Conservation (phyloP, 2,113 vertebrate genomes). For the Dasypus novemcinctus region DNA sequence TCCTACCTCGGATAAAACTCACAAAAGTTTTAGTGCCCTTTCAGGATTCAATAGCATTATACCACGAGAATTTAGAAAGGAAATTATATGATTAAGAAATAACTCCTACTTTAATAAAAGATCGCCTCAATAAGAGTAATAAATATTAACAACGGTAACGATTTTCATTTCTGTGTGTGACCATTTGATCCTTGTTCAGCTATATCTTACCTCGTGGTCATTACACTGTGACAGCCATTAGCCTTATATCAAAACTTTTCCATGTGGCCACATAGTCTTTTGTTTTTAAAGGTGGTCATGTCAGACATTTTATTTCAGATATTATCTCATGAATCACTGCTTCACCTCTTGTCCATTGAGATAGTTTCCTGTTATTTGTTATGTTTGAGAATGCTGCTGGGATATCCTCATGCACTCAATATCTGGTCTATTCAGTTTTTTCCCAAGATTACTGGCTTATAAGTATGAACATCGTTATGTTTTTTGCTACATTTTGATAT, state of each 20-base stretch:
- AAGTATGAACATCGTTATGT: not conserved
- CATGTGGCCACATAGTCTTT: constrained; percentile 3
- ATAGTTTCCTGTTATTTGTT: not conserved
- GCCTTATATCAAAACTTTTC: constrained; percentile 7
- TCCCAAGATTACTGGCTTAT: not conserved
- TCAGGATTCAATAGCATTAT: not conserved
- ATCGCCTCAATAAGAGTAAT: constrained; percentile 10
- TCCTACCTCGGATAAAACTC: not conserved
- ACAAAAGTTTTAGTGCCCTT: not conserved
- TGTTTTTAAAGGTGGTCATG: constrained; percentile 30
- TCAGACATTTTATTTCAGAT: constrained; percentile 34
- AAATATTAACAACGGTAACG: constrained; percentile 10
- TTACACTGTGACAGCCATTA: constrained; percentile 11
- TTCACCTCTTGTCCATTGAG: not conserved
- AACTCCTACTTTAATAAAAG: constrained; percentile 25
- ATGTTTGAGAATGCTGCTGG: not conserved
- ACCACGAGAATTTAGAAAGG: constrained; percentile 28
- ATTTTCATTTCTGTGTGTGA: constrained; percentile 34
- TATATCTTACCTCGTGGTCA: constrained; percentile 28
- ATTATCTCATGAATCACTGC: not conserved
- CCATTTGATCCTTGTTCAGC: not conserved
- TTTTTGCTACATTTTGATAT: constrained; percentile 43
- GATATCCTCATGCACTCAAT: not conserved
- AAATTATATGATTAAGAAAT: constrained; percentile 16
- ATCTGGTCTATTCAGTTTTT: not conserved